A percentile compares a stretch with the other conserved stretches of the same genome.
These are phyloP conservation scores for Minunthozetes semirufus DNA, from an alignment of 2,888 invertebrate species.

Conservation along the genomic window DNA sequence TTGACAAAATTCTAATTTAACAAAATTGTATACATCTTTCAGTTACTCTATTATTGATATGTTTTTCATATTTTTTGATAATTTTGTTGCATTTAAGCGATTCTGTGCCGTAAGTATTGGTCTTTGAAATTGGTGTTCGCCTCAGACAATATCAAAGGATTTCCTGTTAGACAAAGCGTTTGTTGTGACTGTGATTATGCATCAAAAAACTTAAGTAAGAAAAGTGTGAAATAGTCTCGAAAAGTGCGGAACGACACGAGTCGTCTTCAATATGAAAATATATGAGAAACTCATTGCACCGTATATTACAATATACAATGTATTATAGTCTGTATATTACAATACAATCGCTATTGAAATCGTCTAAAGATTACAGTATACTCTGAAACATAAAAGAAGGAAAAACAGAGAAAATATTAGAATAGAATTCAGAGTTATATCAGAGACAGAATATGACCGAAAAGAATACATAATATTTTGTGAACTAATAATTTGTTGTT, in stretches of 20 bases:
- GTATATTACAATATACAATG: slow-evolving; percentile 17
- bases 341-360: background rate
- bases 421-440: too few relatives aligned
- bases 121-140: background rate
- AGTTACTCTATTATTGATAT: background rate
- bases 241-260: too few relatives aligned
- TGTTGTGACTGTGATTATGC: too few relatives aligned
- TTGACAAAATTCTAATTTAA: slow-evolving; percentile 11
- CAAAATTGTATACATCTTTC: background rate
- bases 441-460: background rate
- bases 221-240: background rate
- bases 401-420: background rate
- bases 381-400: background rate
- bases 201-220: background rate
- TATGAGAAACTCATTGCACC: slow-evolving; percentile 24
- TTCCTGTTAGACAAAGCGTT: background rate
- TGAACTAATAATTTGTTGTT: slow-evolving; percentile 21
- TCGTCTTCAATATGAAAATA: background rate
- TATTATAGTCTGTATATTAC: too few relatives aligned
- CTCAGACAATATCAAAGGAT: slow-evolving; percentile 9
- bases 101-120: background rate
- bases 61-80: background rate
- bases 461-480: slow-evolving; percentile 5
- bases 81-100: background rate
- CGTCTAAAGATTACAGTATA: background rate